These are phyloP conservation scores for Ictalurus punctatus DNA, from an alignment of 2,113 vertebrate species.

Conservation along the genomic window DNA sequence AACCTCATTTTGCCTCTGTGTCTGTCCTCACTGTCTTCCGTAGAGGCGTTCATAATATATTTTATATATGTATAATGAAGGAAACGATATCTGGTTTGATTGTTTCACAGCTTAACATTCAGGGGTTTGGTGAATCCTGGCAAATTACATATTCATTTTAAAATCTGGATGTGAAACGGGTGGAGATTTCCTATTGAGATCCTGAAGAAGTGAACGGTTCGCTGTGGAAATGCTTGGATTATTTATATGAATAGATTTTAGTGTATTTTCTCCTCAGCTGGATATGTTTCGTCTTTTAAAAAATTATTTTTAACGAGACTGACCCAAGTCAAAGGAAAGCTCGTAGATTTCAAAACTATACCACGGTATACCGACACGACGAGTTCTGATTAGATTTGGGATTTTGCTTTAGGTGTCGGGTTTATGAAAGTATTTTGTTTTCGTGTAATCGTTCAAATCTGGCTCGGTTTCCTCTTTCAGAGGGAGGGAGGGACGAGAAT, in stretches of 20 bases:
- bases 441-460: background rate
- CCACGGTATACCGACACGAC: background rate
- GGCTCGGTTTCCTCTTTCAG: background rate
- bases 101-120: conserved; percentile 25
- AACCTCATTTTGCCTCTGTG: conserved; percentile 28
- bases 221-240: background rate
- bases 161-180: background rate
- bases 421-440: background rate
- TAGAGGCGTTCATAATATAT: background rate
- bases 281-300: no score
- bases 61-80: no score
- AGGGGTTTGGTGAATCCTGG: background rate
- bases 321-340: background rate
- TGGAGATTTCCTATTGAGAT: background rate
- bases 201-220: background rate
- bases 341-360: background rate
- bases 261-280: background rate
- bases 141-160: no score
- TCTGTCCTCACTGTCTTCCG: conserved; percentile 10
- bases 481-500: background rate
- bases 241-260: background rate
- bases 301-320: no score
- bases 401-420: no score
- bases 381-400: background rate
- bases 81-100: conserved; percentile 44